Conservation (phyloP, 2,797 vertebrate species). For the Myotis daubentonii region DNA sequence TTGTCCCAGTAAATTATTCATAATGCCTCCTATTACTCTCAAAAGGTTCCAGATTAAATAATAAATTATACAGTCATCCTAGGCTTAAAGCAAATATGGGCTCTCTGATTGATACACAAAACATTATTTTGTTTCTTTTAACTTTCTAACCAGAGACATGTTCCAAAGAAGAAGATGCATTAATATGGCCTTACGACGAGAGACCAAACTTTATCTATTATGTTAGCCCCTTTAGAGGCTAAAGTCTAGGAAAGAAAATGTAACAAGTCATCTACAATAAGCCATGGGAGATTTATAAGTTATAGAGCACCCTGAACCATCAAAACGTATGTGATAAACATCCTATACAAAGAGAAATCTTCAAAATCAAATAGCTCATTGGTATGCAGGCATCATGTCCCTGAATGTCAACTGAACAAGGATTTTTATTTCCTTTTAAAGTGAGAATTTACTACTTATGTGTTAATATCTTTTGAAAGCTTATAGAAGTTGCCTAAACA, state of each 20-base stretch:
- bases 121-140: neutral
- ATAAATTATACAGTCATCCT: neutral
- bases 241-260: neutral
- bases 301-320: neutral
- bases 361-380: neutral
- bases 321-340: neutral
- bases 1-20: neutral
- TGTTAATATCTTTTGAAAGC: neutral
- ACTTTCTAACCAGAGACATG: neutral
- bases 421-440: neutral
- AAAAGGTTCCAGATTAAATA: neutral
- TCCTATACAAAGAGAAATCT: neutral
- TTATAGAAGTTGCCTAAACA: neutral
- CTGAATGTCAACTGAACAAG: neutral
- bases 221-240: neutral
- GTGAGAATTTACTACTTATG: neutral
- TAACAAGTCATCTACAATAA: neutral
- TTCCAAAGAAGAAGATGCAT: neutral
- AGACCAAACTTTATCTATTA: neutral
- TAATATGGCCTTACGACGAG: neutral
- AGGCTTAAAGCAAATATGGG: neutral
- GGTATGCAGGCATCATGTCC: neutral
- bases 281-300: neutral
- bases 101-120: neutral
- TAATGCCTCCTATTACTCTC: neutral